phyloP scores from a whole-genome alignment of 2,888 invertebrate species.

The Cephus runcator region DNA sequence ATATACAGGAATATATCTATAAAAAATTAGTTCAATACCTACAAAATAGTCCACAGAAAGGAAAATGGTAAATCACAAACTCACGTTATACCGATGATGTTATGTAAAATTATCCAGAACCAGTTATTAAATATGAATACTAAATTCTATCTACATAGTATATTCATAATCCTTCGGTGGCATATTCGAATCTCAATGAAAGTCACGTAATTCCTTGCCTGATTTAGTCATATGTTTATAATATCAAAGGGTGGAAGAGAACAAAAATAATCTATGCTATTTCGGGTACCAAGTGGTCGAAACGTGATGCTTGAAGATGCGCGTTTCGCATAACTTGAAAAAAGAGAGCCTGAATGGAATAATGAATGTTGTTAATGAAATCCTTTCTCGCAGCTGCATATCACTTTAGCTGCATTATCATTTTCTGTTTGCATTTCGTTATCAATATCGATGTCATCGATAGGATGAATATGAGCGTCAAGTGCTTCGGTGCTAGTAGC shows the following conservation, averaged over 20 bases:
- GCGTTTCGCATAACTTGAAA: not conserved
- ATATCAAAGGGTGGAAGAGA: not conserved
- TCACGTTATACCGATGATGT: not conserved
- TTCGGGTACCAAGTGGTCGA: no score
- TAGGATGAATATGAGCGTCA: constrained; percentile 49
- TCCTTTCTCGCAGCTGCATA: constrained; percentile 44
- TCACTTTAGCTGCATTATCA: constrained; percentile 48
- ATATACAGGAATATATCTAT: not conserved
- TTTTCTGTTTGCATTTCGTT: constrained; percentile 59
- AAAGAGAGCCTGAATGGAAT: not conserved
- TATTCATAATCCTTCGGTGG: not conserved
- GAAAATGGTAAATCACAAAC: not conserved
- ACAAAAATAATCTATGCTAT: not conserved
- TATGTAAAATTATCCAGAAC: not conserved
- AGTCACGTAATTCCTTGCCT: not conserved
- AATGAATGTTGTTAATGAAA: constrained; percentile 35
- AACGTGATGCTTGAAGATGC: no score
- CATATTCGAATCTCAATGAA: not conserved
- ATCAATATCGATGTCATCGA: constrained; percentile 58
- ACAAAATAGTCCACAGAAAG: not conserved
- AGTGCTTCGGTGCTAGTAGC: constrained; percentile 57
- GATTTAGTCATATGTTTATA: not conserved
- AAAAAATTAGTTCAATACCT: not conserved
- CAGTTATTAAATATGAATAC: not conserved
- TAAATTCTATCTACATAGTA: not conserved